A percentile compares a stretch with the other conserved stretches of the same genome.
phyloP scores from a whole-genome alignment of 2,113 vertebrate species.

The Prochilodus magdalenae region DNA sequence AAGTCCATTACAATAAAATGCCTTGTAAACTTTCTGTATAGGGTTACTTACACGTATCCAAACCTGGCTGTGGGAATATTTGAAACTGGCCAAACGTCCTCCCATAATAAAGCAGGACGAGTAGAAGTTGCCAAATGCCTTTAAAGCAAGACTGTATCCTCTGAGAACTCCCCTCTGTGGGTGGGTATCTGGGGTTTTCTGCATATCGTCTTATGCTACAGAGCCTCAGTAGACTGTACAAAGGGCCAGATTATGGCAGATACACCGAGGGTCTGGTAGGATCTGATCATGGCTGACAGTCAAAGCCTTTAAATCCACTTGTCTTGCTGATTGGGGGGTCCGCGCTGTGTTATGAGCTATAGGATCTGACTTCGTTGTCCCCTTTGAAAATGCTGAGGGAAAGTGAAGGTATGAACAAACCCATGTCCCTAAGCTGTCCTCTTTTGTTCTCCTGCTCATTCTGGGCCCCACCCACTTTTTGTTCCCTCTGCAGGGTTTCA shows the following conservation, averaged over 20 bases:
- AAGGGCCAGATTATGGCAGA: neutral
- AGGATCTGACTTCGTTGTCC: neutral
- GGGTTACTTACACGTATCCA: too few species aligned
- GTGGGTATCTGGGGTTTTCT: neutral
- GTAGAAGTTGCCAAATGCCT: too few species aligned
- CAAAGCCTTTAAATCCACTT: neutral
- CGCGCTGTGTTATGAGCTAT: neutral
- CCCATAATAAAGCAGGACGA: too few species aligned
- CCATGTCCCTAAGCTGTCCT: neutral
- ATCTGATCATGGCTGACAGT: neutral
- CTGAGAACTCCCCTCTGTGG: neutral
- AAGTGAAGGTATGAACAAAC: neutral
- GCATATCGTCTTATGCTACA: neutral
- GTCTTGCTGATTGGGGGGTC: neutral
- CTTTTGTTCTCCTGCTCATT: constrained; percentile 1
- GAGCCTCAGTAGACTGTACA: neutral
- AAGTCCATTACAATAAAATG: too few species aligned
- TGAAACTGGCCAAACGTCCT: too few species aligned
- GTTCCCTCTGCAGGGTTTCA: constrained; percentile 83
- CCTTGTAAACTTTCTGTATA: too few species aligned
- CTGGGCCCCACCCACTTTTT: neutral
- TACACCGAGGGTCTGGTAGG: neutral
- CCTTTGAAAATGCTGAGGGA: neutral
- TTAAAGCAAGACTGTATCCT: neutral
- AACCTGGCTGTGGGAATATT: too few species aligned